Evolutionary conservation across 2,113 vertebrate species (phyloP), one percentile per base, ranked within the genome.

Genomic region (Sander vitreus): DNA sequence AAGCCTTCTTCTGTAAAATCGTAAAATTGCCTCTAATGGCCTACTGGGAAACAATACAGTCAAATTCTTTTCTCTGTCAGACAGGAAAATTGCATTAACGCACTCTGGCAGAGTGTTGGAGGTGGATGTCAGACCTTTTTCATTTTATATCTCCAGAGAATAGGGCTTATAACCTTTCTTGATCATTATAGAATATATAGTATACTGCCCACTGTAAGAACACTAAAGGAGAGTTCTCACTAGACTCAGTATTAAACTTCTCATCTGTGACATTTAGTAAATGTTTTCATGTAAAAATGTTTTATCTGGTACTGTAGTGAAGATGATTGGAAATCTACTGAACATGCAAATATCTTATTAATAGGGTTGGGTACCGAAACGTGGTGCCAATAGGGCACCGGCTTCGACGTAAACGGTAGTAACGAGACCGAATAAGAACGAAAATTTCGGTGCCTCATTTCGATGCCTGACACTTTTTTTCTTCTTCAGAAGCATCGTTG

Each of bases 11-110:
- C 67, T 55, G 25, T 71, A n/a, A 45, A 64, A 75, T 66, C 57
- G 43, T 76, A 64, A 33, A 77, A 72, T 47, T 25, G 73, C 51
- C 59, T 84, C 30, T 67, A 74, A 88, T 48, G 64, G 48, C n/a
- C 25, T 6, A 55, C 58, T 51, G 68, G 55, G 85, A 30, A 68
- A 33, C 63, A 73, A 27, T 23, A 58, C 47, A 48, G 39, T 55
- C 63, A 25, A 4, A 48, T 25, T 15, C 12, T 1, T 19, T 71
- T 27, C 39, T 57, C 57, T 63, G n/a, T 67, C 60, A 55, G 73
- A 64, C 73, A 59, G 33, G 48, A 53, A 2, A 65, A 64, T 57
- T 18, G 57, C 13, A 81, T 51, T 64, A 54, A 82, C 6, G 5
- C 1, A 33, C 60, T 53, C 47, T 54, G 75, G 14, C 23, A 79